Evolutionary conservation across 2,888 invertebrate species (phyloP), one percentile per base, ranked within the genome.

Genomic region (Antheraea assamensis): DNA sequence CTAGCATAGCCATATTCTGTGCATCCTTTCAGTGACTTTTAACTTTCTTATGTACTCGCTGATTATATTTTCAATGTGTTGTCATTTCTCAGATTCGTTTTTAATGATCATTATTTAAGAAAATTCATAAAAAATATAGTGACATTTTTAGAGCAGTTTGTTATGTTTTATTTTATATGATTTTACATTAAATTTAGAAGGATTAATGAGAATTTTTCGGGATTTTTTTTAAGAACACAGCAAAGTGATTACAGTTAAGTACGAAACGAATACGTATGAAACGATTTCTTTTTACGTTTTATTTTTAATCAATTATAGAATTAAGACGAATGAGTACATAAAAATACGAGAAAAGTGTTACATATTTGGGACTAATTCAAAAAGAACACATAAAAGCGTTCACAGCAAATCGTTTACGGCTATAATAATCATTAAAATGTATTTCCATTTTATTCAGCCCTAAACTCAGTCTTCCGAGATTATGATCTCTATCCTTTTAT

Each of bases 401-500:
- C 84, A 85, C 80, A 84, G 86, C 85, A 82, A 90, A 92, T 85
- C 93, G 92, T 93, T 93, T 90, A 92, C 85, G 91, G 91, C 85
- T 87, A 93, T 93, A 90, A 92, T 93, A 91, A 92, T 93, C 92
- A 93, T 93, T 93, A 93, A 92, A 91, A 91, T 89, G 85, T 90
- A 90, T 92, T 90, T 89, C 90, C 90, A 92, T 92, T 91, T 93
- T 92, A 92, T 92, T 93, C 88, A 90, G 89, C 87, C 87, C 88
- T 88, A 83, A 88, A 90, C 87, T 91, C 89, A 85, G 86, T 87
- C 87, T 90, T 88, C 84, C 81, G 82, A 89, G 93, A 93, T 94
- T 92, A 92, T 86, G 91, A 94, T 94, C 93, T 92, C 88, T 92
- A 91, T 92, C 90, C 89, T 90, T 90, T 88, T 89, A 88, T 89